Evolutionary conservation across 2,797 vertebrate genomes (phyloP).

Genomic region (Smutsia gigantea): DNA sequence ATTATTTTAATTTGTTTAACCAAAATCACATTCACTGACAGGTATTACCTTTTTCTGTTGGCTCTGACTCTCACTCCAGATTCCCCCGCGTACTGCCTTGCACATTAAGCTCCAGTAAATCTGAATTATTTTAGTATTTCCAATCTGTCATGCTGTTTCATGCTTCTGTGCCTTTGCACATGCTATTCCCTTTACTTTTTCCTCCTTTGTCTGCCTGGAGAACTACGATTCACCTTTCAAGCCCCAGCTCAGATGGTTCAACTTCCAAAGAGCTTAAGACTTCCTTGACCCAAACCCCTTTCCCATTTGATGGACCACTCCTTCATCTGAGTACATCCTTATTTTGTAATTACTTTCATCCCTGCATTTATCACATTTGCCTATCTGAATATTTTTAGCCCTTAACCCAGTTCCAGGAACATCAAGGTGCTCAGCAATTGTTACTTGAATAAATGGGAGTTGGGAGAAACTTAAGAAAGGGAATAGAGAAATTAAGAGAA

Average conservation of each 20-base stretch:
- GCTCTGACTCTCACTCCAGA: not conserved
- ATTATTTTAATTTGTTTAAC: conserved; percentile 30
- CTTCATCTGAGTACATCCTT: not conserved
- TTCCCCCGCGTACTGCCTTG: not conserved
- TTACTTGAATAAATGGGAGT: conserved; percentile 6
- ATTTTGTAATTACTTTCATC: not conserved
- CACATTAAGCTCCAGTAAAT: not conserved
- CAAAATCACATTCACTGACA: not conserved
- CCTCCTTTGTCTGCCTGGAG: not conserved
- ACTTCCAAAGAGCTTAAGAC: not conserved
- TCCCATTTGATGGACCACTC: not conserved
- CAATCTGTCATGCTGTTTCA: not conserved
- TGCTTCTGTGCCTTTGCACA: not conserved
- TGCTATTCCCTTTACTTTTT: not conserved
- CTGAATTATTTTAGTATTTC: not conserved
- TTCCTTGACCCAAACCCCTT: not conserved
- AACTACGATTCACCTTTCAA: not conserved
- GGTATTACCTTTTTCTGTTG: not conserved
- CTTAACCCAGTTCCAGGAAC: not conserved
- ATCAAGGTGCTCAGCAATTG: not conserved
- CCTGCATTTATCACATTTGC: not conserved
- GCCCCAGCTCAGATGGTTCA: not conserved
- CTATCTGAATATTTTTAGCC: not conserved
- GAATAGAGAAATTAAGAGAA: not conserved
- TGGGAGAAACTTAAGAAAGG: not conserved